Conservation (phyloP, 1,140 invertebrate species). For the Cryptotermes secundus region DNA sequence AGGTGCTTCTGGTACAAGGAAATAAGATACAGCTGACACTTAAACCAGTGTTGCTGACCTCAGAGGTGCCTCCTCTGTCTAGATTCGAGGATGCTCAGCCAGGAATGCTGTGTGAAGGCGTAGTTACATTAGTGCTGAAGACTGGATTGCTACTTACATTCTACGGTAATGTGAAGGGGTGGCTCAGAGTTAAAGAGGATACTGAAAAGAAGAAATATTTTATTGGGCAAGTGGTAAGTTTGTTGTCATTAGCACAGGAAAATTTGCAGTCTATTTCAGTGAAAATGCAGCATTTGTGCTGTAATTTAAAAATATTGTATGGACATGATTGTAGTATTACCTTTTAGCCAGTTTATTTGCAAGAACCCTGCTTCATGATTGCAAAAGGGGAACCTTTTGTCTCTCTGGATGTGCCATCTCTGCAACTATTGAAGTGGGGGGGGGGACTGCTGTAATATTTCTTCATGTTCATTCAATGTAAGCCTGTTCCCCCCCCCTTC, state of each 20-base stretch:
- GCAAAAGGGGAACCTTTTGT: too few relatives aligned
- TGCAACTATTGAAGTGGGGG: too few relatives aligned
- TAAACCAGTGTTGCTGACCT: constrained; percentile 27
- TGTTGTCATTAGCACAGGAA: not conserved
- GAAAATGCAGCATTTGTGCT: too few relatives aligned
- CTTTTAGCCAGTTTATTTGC: too few relatives aligned
- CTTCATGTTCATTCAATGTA: too few relatives aligned
- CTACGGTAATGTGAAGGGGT: constrained; percentile 26
- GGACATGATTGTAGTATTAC: too few relatives aligned
- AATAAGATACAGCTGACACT: constrained; percentile 26
- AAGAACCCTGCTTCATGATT: too few relatives aligned
- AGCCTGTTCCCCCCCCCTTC: too few relatives aligned
- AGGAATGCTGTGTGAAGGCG: constrained; percentile 8
- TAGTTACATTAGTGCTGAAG: not conserved
- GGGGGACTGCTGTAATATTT: too few relatives aligned
- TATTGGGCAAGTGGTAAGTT: constrained; percentile 15
- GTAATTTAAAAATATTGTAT: too few relatives aligned
- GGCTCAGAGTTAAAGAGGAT: not conserved
- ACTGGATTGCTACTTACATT: constrained; percentile 29
- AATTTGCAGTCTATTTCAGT: too few relatives aligned
- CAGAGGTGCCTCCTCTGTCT: not conserved
- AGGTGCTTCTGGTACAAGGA: constrained; percentile 21
- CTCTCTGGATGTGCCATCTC: too few relatives aligned
- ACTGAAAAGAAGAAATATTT: not conserved
- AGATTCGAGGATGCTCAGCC: constrained; percentile 23